A percentile compares a stretch with the other conserved stretches of the same genome.
These are phyloP conservation scores for Zeus faber DNA, from an alignment of 2,113 vertebrate genomes.

Conservation along the genomic window DNA sequence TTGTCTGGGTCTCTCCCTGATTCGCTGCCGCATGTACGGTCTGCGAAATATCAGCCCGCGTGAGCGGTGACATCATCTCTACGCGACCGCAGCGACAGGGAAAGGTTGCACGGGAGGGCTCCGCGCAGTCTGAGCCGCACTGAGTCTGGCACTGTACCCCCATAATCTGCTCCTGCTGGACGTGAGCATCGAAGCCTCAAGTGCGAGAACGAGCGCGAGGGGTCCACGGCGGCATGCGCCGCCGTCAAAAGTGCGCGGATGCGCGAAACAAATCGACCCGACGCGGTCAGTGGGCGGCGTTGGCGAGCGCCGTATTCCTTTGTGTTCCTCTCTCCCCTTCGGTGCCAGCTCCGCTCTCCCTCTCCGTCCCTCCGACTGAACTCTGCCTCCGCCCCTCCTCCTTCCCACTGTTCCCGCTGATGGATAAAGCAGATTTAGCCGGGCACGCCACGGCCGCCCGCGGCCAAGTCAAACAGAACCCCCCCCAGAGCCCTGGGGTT, in stretches of 20 bases:
- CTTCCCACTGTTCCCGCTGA: conserved; percentile 45
- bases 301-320: too few relatives aligned
- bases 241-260: too few relatives aligned
- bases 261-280: too few relatives aligned
- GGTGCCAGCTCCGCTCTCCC: too few relatives aligned
- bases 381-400: conserved; percentile 34
- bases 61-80: conserved; percentile 55
- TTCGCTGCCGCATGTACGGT: too few relatives aligned
- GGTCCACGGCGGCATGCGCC: too few relatives aligned
- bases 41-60: conserved; percentile 28
- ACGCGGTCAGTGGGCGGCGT: too few relatives aligned
- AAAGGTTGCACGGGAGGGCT: conserved; percentile 53
- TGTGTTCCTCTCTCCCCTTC: too few relatives aligned
- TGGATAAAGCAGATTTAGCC: conserved; percentile 66
- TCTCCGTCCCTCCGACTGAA: conserved; percentile 26
- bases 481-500: conserved; percentile 53
- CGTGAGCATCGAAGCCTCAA: conserved; percentile 59
- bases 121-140: conserved; percentile 66
- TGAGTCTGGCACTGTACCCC: conserved; percentile 66
- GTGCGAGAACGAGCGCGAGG: too few relatives aligned
- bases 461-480: conserved; percentile 69
- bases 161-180: conserved; percentile 64
- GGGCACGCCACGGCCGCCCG: conserved; percentile 41
- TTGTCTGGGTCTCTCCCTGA: not conserved
- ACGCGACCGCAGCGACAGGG: conserved; percentile 58